phyloP scores from a whole-genome alignment of 2,888 invertebrate species.

The Leptura quadrifasciata region DNA sequence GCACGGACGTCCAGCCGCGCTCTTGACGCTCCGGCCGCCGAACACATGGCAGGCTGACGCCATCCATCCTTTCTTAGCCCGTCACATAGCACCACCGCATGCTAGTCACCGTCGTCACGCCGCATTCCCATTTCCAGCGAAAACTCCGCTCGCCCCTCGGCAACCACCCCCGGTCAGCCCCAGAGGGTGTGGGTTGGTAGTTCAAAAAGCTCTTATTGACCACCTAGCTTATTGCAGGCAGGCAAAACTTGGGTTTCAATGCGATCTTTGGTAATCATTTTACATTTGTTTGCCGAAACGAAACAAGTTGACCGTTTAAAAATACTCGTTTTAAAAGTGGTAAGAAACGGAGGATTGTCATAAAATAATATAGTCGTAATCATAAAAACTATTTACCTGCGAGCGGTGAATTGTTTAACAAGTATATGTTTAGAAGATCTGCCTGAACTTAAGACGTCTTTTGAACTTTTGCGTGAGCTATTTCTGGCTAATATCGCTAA shows the following conservation, averaged over 20 bases:
- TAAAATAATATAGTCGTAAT: too few species aligned
- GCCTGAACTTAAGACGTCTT: too few species aligned
- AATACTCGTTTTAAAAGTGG: too few species aligned
- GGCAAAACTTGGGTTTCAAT: slow-evolving; percentile 2
- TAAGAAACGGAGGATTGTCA: too few species aligned
- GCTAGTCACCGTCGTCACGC: slow-evolving; percentile 45
- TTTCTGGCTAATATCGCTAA: too few species aligned
- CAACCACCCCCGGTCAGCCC: slow-evolving; percentile 27
- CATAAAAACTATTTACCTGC: too few species aligned
- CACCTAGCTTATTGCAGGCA: slow-evolving; percentile 16
- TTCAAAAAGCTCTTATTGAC: slow-evolving; percentile 31
- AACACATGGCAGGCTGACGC: slow-evolving; percentile 59
- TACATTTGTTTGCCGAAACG: not conserved
- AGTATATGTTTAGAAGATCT: too few species aligned
- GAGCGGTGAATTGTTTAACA: too few species aligned
- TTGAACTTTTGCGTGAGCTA: too few species aligned
- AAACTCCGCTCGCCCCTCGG: slow-evolving; percentile 27
- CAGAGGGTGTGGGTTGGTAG: slow-evolving; percentile 2
- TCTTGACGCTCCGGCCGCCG: slow-evolving; percentile 55
- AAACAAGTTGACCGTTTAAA: not conserved
- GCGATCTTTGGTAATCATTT: not conserved
- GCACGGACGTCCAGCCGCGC: slow-evolving; percentile 45
- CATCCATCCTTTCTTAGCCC: slow-evolving; percentile 51
- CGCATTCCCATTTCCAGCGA: slow-evolving; percentile 43
- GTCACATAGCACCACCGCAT: slow-evolving; percentile 48